These are phyloP conservation scores for Ciconia stormi DNA, from an alignment of 2,113 vertebrate genomes.

Conservation along the genomic window DNA sequence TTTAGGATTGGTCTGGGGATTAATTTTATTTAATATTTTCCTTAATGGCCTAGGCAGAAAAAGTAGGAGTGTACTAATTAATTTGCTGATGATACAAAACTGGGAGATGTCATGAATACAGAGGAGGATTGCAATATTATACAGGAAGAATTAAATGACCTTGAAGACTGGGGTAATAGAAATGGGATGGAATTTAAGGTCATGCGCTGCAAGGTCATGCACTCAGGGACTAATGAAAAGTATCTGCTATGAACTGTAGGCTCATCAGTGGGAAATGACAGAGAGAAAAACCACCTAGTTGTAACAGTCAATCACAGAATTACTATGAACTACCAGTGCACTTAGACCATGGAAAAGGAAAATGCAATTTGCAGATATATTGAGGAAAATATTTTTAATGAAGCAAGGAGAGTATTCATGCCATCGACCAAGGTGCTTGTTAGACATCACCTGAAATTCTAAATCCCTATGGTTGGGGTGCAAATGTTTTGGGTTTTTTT, in stretches of 20 bases:
- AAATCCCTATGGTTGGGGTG: not conserved
- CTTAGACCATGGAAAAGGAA: not conserved
- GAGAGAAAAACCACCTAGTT: slow-evolving; percentile 2
- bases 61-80: slow-evolving; percentile 70
- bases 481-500: not conserved
- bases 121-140: slow-evolving; percentile 61
- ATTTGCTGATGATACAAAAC: slow-evolving; percentile 68
- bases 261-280: slow-evolving; percentile 40
- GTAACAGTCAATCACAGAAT: slow-evolving; percentile 9
- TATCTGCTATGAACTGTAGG: slow-evolving; percentile 20
- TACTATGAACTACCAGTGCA: not conserved
- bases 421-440: not conserved
- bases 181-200: slow-evolving; percentile 51
- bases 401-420: not conserved
- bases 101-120: slow-evolving; percentile 64
- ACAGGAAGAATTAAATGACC: slow-evolving; percentile 57
- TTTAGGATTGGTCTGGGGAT: slow-evolving; percentile 70
- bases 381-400: not conserved
- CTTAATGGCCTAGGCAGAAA: slow-evolving; percentile 67
- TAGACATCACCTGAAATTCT: not conserved
- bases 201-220: slow-evolving; percentile 23
- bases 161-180: slow-evolving; percentile 47
- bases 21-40: slow-evolving; percentile 73
- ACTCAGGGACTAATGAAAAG: slow-evolving; percentile 46
- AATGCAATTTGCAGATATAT: not conserved